Evolutionary conservation across 1,140 invertebrate species (phyloP).

Genomic region (Heliothis subflexa): DNA sequence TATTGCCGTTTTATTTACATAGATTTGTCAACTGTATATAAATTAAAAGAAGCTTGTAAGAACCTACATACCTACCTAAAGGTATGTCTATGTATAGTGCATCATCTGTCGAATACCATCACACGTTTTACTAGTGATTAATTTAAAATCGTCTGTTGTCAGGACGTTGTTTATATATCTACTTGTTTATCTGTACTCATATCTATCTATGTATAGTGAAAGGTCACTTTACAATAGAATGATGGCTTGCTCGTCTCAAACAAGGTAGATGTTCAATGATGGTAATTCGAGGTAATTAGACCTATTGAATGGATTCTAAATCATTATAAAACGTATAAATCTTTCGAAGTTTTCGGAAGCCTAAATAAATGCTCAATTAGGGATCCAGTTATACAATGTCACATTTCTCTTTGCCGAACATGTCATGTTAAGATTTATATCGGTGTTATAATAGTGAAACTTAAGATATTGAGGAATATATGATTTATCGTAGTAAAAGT

Average conservation of each 20-base stretch:
- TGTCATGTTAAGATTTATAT: background rate
- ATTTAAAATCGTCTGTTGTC: background rate
- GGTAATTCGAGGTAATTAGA: constrained; percentile 24
- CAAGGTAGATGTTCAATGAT: constrained; percentile 24
- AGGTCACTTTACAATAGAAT: constrained; percentile 13
- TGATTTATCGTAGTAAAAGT: constrained; percentile 37
- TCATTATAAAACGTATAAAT: too few species aligned
- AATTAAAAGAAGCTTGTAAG: too few species aligned
- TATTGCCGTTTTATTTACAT: background rate
- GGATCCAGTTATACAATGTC: background rate
- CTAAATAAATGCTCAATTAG: background rate
- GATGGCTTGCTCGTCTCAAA: background rate
- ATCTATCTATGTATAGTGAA: constrained; percentile 2
- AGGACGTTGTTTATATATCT: too few species aligned
- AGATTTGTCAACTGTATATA: background rate
- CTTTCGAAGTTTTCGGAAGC: background rate
- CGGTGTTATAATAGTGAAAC: constrained; percentile 15
- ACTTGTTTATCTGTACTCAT: too few species aligned
- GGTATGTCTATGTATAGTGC: too few species aligned
- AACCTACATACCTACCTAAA: too few species aligned
- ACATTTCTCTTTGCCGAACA: background rate
- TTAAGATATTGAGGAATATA: background rate
- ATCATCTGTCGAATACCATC: too few species aligned
- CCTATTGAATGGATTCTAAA: background rate
- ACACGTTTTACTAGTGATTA: background rate